Conservation (phyloP, 1,140 invertebrate genomes). For the Nasonia longicornis region DNA sequence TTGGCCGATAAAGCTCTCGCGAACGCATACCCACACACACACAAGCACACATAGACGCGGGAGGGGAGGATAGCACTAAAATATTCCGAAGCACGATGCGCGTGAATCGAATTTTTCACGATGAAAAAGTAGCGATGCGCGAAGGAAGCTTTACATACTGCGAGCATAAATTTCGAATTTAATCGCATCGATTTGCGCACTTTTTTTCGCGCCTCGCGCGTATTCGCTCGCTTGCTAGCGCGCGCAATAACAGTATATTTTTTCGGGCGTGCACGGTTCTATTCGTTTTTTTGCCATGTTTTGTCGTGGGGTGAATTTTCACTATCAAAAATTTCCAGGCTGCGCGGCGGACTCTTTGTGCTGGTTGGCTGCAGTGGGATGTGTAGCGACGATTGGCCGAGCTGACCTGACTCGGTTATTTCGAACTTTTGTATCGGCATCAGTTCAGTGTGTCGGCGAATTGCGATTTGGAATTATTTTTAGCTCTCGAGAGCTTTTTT, state of each 20-base stretch:
- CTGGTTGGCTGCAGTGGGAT: too few species aligned
- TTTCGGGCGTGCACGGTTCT: background rate
- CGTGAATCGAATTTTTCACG: constrained; percentile 45
- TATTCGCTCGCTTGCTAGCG: background rate
- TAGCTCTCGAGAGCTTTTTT: too few species aligned
- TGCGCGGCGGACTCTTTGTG: too few species aligned
- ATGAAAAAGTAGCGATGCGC: constrained; percentile 34
- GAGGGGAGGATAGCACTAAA: constrained; percentile 15
- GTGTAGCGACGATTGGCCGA: too few species aligned
- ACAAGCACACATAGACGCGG: background rate
- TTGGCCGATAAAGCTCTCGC: constrained; percentile 41
- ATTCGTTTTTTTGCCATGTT: background rate
- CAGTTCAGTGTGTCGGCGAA: too few species aligned
- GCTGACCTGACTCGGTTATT: too few species aligned
- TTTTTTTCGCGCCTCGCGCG: background rate
- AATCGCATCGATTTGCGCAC: constrained; percentile 44
- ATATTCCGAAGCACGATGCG: constrained; percentile 42
- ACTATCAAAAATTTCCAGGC: background rate
- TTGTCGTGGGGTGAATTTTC: constrained; percentile 1
- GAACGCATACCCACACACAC: background rate
- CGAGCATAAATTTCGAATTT: constrained; percentile 45
- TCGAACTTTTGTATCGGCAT: too few species aligned
- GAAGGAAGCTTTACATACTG: constrained; percentile 36
- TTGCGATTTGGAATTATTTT: too few species aligned
- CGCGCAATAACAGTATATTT: constrained; percentile 41